Conservation (phyloP, 2,888 invertebrate species). For the Melieria omissa region DNA sequence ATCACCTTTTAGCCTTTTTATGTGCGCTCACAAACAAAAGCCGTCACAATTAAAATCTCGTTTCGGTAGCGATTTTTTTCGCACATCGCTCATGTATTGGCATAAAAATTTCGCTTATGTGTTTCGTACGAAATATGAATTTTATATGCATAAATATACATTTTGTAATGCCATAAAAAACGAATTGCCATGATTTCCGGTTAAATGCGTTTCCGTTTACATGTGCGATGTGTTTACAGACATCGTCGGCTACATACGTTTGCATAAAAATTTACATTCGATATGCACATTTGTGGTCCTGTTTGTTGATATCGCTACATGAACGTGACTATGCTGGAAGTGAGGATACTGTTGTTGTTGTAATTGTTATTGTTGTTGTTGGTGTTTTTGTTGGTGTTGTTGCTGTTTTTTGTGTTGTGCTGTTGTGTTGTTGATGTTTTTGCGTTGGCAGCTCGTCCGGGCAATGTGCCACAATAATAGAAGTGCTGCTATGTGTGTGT, state of each 20-base stretch:
- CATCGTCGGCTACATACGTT: not conserved
- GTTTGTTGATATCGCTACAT: conserved; percentile 2
- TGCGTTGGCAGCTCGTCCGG: not conserved
- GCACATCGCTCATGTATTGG: not conserved
- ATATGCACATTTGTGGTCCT: not conserved
- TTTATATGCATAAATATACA: not conserved
- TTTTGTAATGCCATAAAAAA: conserved; percentile 19
- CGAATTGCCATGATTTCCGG: conserved; percentile 40
- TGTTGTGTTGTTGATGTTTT: not conserved
- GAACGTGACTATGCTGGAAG: not conserved
- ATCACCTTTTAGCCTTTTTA: too few species aligned
- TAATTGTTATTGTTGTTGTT: not conserved
- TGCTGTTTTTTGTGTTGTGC: not conserved
- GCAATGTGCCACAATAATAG: not conserved
- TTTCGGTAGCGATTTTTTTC: too few species aligned
- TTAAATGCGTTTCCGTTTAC: conserved; percentile 40
- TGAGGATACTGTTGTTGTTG: not conserved
- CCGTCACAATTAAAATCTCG: too few species aligned
- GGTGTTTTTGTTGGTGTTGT: not conserved
- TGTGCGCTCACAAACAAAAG: too few species aligned
- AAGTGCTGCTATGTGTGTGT: not conserved
- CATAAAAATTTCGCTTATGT: not conserved
- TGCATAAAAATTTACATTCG: conserved; percentile 18
- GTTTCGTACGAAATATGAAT: not conserved
- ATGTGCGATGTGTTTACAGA: not conserved